phyloP scores from a whole-genome alignment of 2,888 invertebrate genomes.

The Metallyticus violacea region DNA sequence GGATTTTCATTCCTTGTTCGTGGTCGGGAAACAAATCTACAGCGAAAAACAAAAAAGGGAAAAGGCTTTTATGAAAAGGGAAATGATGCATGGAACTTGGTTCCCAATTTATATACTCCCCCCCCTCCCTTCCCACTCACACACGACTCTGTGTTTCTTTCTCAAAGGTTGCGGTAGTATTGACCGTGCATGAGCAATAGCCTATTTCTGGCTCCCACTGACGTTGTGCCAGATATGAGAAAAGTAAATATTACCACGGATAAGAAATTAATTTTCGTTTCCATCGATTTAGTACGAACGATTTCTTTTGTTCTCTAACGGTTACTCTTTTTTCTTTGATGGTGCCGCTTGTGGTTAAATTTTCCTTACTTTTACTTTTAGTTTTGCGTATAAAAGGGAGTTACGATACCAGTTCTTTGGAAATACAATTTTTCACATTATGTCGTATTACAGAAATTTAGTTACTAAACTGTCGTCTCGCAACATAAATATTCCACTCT shows the following conservation, averaged over 20 bases:
- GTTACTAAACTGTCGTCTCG: too few species aligned
- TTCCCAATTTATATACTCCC: background rate
- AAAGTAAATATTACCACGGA: background rate
- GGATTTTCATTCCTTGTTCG: background rate
- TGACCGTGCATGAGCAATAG: background rate
- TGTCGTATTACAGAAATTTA: too few species aligned
- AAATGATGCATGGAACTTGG: background rate
- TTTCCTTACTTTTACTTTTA: too few species aligned
- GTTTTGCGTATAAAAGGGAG: too few species aligned
- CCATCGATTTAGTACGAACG: background rate
- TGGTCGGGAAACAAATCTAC: background rate
- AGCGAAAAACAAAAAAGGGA: background rate
- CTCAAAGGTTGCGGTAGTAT: background rate
- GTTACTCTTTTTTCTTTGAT: too few species aligned
- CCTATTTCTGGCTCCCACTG: background rate
- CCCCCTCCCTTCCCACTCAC: too few species aligned
- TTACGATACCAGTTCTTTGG: too few species aligned
- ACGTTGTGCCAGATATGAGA: background rate
- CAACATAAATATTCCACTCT: too few species aligned
- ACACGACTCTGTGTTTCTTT: background rate
- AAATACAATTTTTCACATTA: too few species aligned
- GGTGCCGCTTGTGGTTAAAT: too few species aligned
- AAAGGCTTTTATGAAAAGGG: background rate
- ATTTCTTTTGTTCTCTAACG: background rate
- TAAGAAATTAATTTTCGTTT: background rate